These are phyloP conservation scores for Tachina lurida DNA, from an alignment of 2,888 invertebrate species.

Conservation along the genomic window DNA sequence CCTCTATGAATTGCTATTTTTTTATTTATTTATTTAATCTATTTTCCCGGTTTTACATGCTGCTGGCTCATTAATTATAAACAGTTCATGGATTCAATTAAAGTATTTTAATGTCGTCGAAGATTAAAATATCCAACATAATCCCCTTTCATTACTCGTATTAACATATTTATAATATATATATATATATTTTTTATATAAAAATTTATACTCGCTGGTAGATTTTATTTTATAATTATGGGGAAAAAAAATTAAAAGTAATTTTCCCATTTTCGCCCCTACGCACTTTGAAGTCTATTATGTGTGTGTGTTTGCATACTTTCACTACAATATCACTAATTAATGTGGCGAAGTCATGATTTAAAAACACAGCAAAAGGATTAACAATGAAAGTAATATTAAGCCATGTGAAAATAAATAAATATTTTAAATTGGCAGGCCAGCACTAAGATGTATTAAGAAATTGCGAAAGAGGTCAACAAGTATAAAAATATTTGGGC, in stretches of 20 bases:
- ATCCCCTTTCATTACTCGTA: slow-evolving; percentile 26
- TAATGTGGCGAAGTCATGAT: slow-evolving; percentile 51
- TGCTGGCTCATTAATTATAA: slow-evolving; percentile 29
- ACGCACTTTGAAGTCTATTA: not conserved
- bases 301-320: not conserved
- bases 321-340: slow-evolving; percentile 44
- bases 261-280: not conserved
- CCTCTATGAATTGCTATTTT: not conserved
- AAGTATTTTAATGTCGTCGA: slow-evolving; percentile 55
- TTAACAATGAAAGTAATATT: slow-evolving; percentile 23
- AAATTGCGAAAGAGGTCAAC: slow-evolving; percentile 3
- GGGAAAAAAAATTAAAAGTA: not conserved
- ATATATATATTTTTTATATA: slow-evolving; percentile 8
- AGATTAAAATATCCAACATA: slow-evolving; percentile 57
- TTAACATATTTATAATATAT: not conserved
- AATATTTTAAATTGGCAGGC: slow-evolving; percentile 18
- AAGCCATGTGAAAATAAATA: not conserved
- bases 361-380: slow-evolving; percentile 49
- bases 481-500: not conserved
- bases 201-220: not conserved
- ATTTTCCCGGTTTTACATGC: slow-evolving; percentile 3
- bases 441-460: not conserved
- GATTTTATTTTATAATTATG: slow-evolving; percentile 51
- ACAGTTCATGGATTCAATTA: slow-evolving; percentile 57
- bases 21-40: not conserved